Conservation (phyloP, 1,140 invertebrate species). For the Plutomurus gul region DNA sequence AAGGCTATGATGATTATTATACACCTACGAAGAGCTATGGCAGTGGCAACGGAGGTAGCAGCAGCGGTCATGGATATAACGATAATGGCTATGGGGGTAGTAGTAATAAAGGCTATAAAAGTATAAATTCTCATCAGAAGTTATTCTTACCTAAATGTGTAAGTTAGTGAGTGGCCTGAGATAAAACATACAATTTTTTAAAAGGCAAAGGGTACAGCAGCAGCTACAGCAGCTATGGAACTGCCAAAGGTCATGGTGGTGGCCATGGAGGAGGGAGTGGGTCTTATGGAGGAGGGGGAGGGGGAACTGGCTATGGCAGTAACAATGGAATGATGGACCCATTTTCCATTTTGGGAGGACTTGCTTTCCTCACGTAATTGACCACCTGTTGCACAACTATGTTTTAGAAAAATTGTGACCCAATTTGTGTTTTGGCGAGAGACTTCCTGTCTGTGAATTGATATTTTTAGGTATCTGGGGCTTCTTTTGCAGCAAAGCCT, state of each 20-base stretch:
- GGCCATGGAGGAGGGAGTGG: constrained; percentile 13
- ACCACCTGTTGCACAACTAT: not conserved
- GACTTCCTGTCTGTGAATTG: no score
- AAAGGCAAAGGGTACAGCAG: not conserved
- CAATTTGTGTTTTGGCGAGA: no score
- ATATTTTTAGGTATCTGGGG: constrained; percentile 41
- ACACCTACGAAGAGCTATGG: not conserved
- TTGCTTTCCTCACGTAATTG: constrained; percentile 45
- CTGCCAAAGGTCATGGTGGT: not conserved
- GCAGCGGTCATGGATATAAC: not conserved
- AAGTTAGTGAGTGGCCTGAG: not conserved
- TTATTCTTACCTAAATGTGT: not conserved
- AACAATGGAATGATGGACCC: constrained; percentile 45
- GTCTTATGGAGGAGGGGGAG: not conserved
- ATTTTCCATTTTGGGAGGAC: constrained; percentile 48
- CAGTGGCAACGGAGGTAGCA: not conserved
- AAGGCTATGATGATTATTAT: constrained; percentile 41
- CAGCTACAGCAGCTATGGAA: not conserved
- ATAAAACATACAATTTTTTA: not conserved
- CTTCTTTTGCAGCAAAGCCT: constrained; percentile 43
- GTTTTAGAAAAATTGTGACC: not conserved
- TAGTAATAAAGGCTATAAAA: not conserved
- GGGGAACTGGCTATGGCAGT: not conserved
- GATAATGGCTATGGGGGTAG: not conserved
- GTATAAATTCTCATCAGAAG: not conserved